Evolutionary conservation across 2,113 vertebrate species (phyloP).

Genomic region (Clarias magur): DNA sequence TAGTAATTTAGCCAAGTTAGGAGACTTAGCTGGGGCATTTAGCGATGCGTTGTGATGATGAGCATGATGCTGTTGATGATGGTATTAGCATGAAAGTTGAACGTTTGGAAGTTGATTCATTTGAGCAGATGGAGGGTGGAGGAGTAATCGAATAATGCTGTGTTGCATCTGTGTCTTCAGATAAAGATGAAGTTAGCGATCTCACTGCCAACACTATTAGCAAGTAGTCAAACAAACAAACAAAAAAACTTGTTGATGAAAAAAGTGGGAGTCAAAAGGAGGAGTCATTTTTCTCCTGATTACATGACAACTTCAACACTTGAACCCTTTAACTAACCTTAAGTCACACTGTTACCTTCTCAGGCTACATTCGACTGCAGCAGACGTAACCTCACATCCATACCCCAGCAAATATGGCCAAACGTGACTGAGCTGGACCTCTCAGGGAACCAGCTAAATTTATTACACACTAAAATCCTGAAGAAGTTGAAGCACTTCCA

Average conservation of each 20-base stretch:
- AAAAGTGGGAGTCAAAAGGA: neutral
- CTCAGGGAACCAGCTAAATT: slow-evolving; percentile 62
- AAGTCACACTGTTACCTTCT: slow-evolving; percentile 9
- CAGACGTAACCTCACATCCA: slow-evolving; percentile 55
- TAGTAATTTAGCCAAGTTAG: neutral
- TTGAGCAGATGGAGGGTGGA: neutral
- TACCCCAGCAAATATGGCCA: slow-evolving; percentile 49
- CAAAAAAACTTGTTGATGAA: neutral
- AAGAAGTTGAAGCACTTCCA: slow-evolving; percentile 58
- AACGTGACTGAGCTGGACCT: slow-evolving; percentile 63
- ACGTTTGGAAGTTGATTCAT: neutral
- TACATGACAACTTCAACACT: neutral
- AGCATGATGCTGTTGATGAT: neutral
- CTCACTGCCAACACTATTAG: neutral
- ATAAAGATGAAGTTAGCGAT: neutral
- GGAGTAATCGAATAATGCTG: neutral
- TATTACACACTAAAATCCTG: slow-evolving; percentile 65
- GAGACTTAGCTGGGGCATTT: neutral
- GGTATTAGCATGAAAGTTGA: neutral
- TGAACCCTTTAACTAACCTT: neutral
- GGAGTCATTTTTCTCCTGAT: neutral
- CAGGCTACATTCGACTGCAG: slow-evolving; percentile 61
- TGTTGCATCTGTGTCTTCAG: neutral
- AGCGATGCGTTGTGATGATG: neutral
- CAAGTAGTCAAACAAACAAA: neutral